Evolutionary conservation across 2,113 vertebrate genomes (phyloP).

Genomic region (Sclerurus mexicanus): DNA sequence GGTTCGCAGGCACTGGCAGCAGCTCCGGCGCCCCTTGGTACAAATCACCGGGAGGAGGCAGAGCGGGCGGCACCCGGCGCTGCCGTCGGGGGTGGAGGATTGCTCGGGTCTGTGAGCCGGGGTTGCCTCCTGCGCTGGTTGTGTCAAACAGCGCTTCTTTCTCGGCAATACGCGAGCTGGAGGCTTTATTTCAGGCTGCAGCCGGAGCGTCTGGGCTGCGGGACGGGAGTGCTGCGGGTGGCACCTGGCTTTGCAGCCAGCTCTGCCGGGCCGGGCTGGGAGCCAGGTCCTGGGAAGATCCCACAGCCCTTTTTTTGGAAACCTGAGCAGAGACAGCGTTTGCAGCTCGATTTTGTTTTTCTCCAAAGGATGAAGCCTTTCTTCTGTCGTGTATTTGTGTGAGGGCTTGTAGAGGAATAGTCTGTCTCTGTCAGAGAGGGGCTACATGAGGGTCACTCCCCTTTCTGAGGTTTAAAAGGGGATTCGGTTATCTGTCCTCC

Average conservation of each 20-base stretch:
- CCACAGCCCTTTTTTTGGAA: neutral
- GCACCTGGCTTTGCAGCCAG: neutral
- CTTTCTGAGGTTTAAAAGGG: neutral
- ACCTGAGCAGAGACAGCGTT: neutral
- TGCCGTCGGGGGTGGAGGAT: neutral
- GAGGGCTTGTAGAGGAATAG: fast-evolving
- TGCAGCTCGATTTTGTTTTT: neutral
- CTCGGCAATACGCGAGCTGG: neutral
- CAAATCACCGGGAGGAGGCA: neutral
- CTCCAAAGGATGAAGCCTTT: neutral
- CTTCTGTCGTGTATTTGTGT: fast-evolving
- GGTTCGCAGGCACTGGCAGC: slow-evolving; percentile 7
- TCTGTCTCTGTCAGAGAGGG: neutral
- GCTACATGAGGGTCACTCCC: neutral
- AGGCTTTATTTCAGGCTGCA: neutral
- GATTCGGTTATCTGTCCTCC: neutral
- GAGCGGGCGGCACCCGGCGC: slow-evolving; percentile 36
- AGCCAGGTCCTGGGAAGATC: neutral
- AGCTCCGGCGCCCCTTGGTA: neutral
- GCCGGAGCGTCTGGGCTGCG: neutral
- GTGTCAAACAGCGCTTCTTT: neutral
- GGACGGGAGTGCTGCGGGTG: neutral
- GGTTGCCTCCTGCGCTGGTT: neutral
- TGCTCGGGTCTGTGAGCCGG: neutral
- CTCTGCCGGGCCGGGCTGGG: neutral